phyloP scores from a whole-genome alignment of 30 jellyfish, hydroid and myxozoan species.

The Aurelia sp. region DNA sequence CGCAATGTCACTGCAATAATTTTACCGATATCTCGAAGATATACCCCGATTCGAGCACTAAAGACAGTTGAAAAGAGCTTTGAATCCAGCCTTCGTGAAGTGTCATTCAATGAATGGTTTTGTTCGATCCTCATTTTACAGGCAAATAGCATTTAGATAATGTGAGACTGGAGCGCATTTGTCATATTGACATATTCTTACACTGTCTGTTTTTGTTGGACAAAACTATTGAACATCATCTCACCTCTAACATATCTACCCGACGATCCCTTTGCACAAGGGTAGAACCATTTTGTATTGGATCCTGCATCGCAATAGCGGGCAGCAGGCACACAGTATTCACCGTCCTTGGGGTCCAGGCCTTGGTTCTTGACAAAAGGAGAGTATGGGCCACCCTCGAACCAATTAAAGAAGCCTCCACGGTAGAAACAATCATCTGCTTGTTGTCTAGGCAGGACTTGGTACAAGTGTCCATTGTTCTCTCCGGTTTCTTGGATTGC shows the following conservation, averaged over 20 bases:
- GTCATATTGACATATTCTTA: too few relatives aligned
- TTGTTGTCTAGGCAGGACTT: constrained; percentile 74
- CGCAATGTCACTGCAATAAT: too few relatives aligned
- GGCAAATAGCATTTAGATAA: too few relatives aligned
- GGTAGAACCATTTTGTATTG: constrained; percentile 83
- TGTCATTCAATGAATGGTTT: too few relatives aligned
- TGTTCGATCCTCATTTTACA: too few relatives aligned
- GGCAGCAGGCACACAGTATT: constrained; percentile 86
- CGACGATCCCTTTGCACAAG: constrained; percentile 70
- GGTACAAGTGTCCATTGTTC: constrained; percentile 88
- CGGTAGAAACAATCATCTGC: constrained; percentile 91
- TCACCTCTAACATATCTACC: constrained; percentile 74
- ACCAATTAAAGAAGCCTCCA: constrained; percentile 95
- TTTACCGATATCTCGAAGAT: too few relatives aligned
- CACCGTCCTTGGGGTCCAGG: constrained; percentile 85
- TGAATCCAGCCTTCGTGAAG: too few relatives aligned
- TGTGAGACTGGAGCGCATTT: background rate
- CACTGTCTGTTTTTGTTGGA: background rate
- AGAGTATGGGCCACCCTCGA: constrained; percentile 95
- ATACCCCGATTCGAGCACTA: too few relatives aligned
- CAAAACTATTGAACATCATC: background rate
- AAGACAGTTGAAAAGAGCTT: too few relatives aligned
- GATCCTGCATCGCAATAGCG: constrained; percentile 87
- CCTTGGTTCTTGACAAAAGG: constrained; percentile 93
- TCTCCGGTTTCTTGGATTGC: constrained; percentile 97